Evolutionary conservation across 2,797 vertebrate genomes (phyloP), one percentile per base, ranked within the genome.

Genomic region (Hydrocynus forskahlii): DNA sequence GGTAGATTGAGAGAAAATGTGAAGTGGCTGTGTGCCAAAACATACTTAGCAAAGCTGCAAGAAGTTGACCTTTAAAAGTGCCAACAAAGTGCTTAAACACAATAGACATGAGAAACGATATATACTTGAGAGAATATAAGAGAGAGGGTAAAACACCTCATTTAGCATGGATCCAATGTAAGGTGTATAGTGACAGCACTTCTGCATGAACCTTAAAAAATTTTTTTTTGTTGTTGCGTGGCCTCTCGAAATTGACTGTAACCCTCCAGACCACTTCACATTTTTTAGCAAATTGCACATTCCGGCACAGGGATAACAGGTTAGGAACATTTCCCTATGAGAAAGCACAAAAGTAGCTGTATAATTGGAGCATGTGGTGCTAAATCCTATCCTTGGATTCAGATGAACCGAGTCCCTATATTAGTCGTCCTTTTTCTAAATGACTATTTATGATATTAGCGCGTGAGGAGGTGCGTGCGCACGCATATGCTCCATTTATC

Each of bases 21-120:
- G 78, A 19, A 43, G 7, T 82, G 82, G 78, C 79, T 38, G 7
- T 71, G 59, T 75, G 82, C 82, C 85, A 87, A 84, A 84, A 82
- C 55, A 85, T 81, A 86, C 85, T 89, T 84, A 85, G 77, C 70
- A 76, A 76, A 81, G 71, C 78, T 72, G 57, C 57, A 43, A 43
- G 76, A 75, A 79, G 68, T 9, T 84, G 79, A 87, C 82, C 85
- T 87, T 88, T 88, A 84, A 83, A 84, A 83, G 80, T 84, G 86
- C 68, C 69, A 87, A 81, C 73, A 86, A 81, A 86, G 79, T 79
- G 67, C 69, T 81, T 75, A 83, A 87, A 72, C 72, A 82, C 76
- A 84, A 82, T 72, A 52, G 75, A 68, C 57, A 55, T 23, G 35
- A 63, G 50, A 82, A 83, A 81, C 81, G 57, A 68, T 80, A 62